Conservation (phyloP, 2,797 vertebrate genomes). For the Spheniscus humboldti region DNA sequence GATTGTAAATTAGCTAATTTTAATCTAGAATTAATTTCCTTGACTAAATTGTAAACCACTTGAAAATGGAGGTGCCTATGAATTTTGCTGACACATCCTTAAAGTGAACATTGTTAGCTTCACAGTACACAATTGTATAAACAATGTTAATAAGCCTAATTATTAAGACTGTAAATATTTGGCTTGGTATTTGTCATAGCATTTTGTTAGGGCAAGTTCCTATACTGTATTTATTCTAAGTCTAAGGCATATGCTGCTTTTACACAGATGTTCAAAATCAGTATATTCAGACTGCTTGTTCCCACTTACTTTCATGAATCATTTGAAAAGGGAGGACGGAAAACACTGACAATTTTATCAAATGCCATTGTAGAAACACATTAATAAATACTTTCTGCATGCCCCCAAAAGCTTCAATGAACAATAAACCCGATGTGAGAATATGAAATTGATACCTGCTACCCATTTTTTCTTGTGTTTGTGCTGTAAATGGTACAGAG, state of each 20-base stretch:
- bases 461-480: neutral
- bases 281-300: neutral
- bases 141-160: conserved; percentile 11
- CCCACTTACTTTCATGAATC: neutral
- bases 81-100: neutral
- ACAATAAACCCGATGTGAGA: neutral
- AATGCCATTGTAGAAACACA: neutral
- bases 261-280: conserved; percentile 7
- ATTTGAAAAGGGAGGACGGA: conserved; percentile 3
- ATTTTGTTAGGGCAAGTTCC: neutral
- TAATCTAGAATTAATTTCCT: conserved; percentile 6
- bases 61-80: neutral
- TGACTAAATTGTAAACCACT: conserved; percentile 24
- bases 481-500: neutral
- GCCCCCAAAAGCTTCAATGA: neutral
- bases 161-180: conserved; percentile 18
- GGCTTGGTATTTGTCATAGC: neutral
- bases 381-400: neutral
- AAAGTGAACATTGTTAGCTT: neutral
- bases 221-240: neutral
- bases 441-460: neutral
- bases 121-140: neutral
- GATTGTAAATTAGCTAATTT: neutral
- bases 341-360: neutral
- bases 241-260: neutral